A percentile compares a stretch with the other conserved stretches of the same genome.
Evolutionary conservation across 2,888 invertebrate genomes (phyloP).

Genomic region (Notocelia uddmanniana): DNA sequence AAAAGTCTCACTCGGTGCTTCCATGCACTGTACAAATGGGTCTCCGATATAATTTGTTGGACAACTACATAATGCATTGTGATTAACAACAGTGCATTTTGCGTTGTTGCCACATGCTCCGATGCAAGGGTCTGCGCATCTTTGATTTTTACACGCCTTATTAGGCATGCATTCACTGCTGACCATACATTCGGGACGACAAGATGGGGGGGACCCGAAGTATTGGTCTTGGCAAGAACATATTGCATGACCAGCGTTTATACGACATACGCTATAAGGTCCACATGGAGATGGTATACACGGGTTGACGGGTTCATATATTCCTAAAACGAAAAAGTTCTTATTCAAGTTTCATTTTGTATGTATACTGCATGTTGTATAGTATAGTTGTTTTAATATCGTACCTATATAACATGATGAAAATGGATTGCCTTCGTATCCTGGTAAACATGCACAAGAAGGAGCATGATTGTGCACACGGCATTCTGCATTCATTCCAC

Average conservation of each 20-base stretch:
- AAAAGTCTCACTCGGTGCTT: conserved; percentile 88
- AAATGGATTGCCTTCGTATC: conserved; percentile 92
- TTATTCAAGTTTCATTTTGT: conserved; percentile 11
- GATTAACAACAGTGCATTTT: conserved; percentile 93
- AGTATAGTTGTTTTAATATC: conserved; percentile 37
- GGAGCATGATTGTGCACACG: conserved; percentile 93
- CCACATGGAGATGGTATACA: conserved; percentile 91
- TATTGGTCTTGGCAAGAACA: conserved; percentile 93
- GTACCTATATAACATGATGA: conserved; percentile 88
- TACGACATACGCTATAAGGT: conserved; percentile 91
- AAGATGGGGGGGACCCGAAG: conserved; percentile 91
- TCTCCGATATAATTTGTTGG: conserved; percentile 91
- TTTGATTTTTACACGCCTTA: conserved; percentile 92
- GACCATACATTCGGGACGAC: conserved; percentile 93
- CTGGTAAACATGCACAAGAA: conserved; percentile 90
- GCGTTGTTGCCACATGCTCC: conserved; percentile 94
- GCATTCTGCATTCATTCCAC: conserved; percentile 94
- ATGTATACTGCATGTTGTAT: background rate
- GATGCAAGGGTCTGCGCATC: conserved; percentile 93
- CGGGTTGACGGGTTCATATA: conserved; percentile 80
- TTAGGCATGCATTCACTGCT: conserved; percentile 94
- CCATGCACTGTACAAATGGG: conserved; percentile 91
- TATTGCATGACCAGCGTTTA: conserved; percentile 90
- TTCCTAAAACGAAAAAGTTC: conserved; percentile 63
- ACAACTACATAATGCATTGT: conserved; percentile 95